Base-by-base conservation (phyloP, 1,140 invertebrate genomes). In the Drosophila repletoides region DNA sequence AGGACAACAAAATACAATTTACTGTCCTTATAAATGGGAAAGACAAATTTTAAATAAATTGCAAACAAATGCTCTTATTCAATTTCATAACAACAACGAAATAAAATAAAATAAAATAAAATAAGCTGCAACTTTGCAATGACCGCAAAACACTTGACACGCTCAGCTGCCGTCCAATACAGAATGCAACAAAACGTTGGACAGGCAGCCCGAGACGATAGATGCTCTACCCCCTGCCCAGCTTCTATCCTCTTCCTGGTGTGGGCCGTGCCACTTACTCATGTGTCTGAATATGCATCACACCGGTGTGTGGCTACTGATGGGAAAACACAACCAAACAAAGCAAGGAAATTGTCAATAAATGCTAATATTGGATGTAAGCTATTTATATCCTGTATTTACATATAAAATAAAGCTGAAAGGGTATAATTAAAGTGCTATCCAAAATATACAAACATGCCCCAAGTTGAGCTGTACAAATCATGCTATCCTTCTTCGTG, bases 61-160 rank as follows among this genome's bases (percentile, higher is more conserved):
- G 76, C 77, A 72, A 64, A 76, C 63, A 81, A 81, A 81, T 83
- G 77, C 77, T 60, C 33, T 80, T 81, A 80, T 83, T 81, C 67
- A 80, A 80, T 83, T 83, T 68, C 14, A 29, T 36, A 45, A 19
- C 24, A 51, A 28, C 29, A 56, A 36, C 33, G 73, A 65, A 72
- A 56, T 53, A 48, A 65, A 45, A 17, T 29, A 17, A 9, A n/a
- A n/a, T 3, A 24, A 22, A 65, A 41, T 46, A 80, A 76, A 83
- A 68, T 63, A 76, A 71, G 48, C 69, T 67, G 43, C 75, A 67
- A 81, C 64, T 52, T 58, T 80, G 45, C 59, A 45, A 45, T 60
- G 55, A 83, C 77, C 77, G 77, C 77, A 81, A 83, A 83, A 34
- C 69, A 81, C 77, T 81, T 77, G 77, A 81, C 77, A 81, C 58